These are phyloP conservation scores for Vanessa cardui DNA, from an alignment of 2,888 invertebrate species.

Conservation along the genomic window DNA sequence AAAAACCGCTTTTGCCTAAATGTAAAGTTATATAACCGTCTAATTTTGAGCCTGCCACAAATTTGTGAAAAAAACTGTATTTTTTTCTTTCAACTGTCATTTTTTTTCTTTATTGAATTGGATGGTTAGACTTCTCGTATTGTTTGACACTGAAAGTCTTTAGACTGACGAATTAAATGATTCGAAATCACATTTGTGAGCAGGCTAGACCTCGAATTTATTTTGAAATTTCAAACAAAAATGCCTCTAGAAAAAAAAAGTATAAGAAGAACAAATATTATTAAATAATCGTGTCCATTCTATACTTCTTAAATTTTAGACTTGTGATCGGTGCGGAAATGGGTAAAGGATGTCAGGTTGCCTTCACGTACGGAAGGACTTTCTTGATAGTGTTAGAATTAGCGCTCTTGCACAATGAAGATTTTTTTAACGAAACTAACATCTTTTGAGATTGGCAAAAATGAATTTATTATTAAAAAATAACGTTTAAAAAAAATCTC, in stretches of 20 bases:
- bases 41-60: slow-evolving; percentile 44
- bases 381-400: slow-evolving; percentile 79
- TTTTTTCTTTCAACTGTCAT: not conserved
- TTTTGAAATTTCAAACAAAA: slow-evolving; percentile 42
- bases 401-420: slow-evolving; percentile 52
- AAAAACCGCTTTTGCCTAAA: slow-evolving; percentile 60
- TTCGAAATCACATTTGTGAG: slow-evolving; percentile 36
- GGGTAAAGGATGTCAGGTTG: slow-evolving; percentile 50
- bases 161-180: slow-evolving; percentile 30
- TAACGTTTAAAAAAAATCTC: slow-evolving; percentile 13
- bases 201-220: slow-evolving; percentile 46
- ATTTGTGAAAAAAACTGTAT: slow-evolving; percentile 3
- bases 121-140: not conserved
- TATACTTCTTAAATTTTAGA: slow-evolving; percentile 50
- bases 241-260: slow-evolving; percentile 35
- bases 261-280: slow-evolving; percentile 29
- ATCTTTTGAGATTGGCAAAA: slow-evolving; percentile 7
- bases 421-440: slow-evolving; percentile 18
- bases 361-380: slow-evolving; percentile 61
- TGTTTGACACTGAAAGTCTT: not conserved
- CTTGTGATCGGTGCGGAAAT: slow-evolving; percentile 66
- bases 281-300: slow-evolving; percentile 55
- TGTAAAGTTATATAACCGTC: slow-evolving; percentile 49
- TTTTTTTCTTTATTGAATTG: not conserved
- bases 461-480: slow-evolving; percentile 20